Evolutionary conservation across 2,113 vertebrate genomes (phyloP), one percentile per base, ranked within the genome.

Genomic region (Meriones unguiculatus): DNA sequence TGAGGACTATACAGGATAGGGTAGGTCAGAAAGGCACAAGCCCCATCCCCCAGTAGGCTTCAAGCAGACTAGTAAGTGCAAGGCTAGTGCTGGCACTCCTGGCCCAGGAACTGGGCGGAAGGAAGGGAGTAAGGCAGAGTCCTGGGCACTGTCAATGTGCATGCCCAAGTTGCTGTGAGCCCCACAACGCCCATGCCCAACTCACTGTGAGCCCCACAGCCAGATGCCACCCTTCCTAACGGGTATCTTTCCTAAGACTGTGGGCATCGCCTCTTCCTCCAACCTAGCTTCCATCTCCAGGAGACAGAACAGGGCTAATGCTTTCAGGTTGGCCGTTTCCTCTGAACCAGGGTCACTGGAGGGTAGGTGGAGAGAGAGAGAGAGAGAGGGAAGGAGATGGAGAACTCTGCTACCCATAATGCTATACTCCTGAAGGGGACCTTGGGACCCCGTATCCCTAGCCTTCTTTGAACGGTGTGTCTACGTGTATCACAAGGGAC

Each of bases 31-130:
- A 81, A 93, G 75, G 38, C 90, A 86, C 46, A 0, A 62, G 46
- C n/a, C 38, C 76, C 25, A 35, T 70, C 18, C 85, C 41, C 94
- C 20, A 22, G 54, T 91, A 50, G 91, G 64, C 75, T 92, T 59
- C 92, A 92, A 95, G 96, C 90, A 89, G 77, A 38, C 38, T 12
- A 93, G 85, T 59, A 92, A 73, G 52, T 82, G 77, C 94, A 97
- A 95, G 94, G 93, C 94, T 76, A 62, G 41, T 75, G 62, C 64
- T n/a, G 70, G 67, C 73, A 38, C 46, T 7, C 6, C 0, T 25
- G n/a, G 90, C 73, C n/a, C 82, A 90, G 75, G 54, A 75, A 87
- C 0, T 8, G 46, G 41, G 76, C 62, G 11, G 81, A 78, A 76
- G 78, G 10, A 24, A 84, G 24, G 75, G 57, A 5, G 46, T 89